phyloP scores from a whole-genome alignment of 2,888 invertebrate genomes.

The Nephrotoma flavescens region DNA sequence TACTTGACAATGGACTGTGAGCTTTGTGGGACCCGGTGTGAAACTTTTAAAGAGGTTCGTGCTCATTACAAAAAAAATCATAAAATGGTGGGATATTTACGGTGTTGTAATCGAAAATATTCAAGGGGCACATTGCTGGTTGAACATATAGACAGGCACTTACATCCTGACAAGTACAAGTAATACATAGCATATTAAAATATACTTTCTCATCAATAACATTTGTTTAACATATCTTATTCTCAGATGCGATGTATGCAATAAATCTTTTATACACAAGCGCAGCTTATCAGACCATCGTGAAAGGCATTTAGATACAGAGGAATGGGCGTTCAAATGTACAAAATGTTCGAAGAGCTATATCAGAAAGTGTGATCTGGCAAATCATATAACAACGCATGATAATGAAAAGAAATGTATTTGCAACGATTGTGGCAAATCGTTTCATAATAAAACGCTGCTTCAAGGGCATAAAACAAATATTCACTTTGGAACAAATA shows the following conservation, averaged over 20 bases:
- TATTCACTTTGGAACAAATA: constrained; percentile 1
- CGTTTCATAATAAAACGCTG: constrained; percentile 11
- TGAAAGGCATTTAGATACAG: neutral
- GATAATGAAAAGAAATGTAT: constrained; percentile 15
- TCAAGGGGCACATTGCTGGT: constrained; percentile 14
- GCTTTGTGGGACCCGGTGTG: neutral
- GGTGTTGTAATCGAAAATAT: neutral
- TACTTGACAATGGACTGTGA: neutral
- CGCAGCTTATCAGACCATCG: neutral
- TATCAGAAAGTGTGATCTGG: neutral
- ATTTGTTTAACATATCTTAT: neutral
- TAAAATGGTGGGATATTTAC: neutral
- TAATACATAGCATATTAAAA: constrained; percentile 12
- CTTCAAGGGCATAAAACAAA: constrained; percentile 23
- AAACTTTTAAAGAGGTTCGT: neutral
- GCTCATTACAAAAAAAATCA: neutral
- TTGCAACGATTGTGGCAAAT: constrained; percentile 24
- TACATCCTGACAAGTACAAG: constrained; percentile 29
- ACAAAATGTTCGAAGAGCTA: neutral
- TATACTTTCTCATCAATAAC: neutral
- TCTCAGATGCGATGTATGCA: neutral
- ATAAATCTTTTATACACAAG: neutral
- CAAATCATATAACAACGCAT: constrained; percentile 9
- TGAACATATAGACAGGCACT: constrained; percentile 27
- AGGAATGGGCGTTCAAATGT: neutral